phyloP scores from a whole-genome alignment of 2,797 vertebrate genomes.

The Artibeus lituratus region DNA sequence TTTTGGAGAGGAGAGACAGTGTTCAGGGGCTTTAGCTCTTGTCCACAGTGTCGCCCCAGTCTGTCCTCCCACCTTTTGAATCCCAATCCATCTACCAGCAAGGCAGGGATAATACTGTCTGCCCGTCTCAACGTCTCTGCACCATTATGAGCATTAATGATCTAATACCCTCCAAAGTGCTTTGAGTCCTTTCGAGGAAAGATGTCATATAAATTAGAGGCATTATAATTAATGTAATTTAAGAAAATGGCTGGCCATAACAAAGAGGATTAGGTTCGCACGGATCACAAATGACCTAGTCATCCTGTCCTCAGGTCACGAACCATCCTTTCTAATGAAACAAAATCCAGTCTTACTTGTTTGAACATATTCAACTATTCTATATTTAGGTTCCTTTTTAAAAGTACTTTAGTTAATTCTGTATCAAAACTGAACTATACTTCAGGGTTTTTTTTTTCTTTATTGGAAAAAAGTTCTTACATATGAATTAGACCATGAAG shows the following conservation, averaged over 20 bases:
- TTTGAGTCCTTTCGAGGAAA: conserved; percentile 44
- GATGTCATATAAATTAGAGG: conserved; percentile 59
- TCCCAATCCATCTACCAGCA: conserved; percentile 27
- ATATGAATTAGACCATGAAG: not conserved
- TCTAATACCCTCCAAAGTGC: conserved; percentile 46
- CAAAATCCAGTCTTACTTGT: conserved; percentile 25
- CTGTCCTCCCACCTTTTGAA: not conserved
- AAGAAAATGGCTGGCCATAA: conserved; percentile 53
- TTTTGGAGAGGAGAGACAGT: not conserved
- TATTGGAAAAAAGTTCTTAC: not conserved
- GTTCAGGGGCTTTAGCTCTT: not conserved
- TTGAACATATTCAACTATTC: not conserved
- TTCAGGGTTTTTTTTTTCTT: conserved; percentile 7
- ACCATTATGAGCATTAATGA: conserved; percentile 50
- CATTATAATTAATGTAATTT: conserved; percentile 66
- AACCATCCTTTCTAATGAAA: conserved; percentile 25
- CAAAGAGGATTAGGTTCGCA: conserved; percentile 29
- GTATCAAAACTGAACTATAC: not conserved
- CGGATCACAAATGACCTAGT: not conserved
- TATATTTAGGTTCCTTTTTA: not conserved
- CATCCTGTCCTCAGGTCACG: conserved; percentile 1
- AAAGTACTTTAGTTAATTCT: conserved; percentile 40
- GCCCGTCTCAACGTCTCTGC: conserved; percentile 31
- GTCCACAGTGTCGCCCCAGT: not conserved
- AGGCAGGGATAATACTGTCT: conserved; percentile 21